Conservation (phyloP, 2,888 invertebrate species). For the Andrena trimmerana region DNA sequence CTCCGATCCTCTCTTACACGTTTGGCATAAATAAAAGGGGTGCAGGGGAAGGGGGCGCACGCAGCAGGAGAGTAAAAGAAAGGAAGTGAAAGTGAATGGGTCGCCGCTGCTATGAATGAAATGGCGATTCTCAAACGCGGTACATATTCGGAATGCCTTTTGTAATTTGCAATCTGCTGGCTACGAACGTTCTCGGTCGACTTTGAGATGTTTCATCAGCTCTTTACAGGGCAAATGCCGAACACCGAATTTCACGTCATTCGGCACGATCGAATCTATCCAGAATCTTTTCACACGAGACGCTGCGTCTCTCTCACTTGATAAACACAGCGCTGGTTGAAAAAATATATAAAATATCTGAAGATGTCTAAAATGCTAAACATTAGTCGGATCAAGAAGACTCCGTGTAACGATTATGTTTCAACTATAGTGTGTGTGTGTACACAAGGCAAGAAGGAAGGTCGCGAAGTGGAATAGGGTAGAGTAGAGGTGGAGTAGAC, state of each 20-base stretch:
- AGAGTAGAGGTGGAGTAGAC: constrained; percentile 40
- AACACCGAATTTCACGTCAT: too few relatives aligned
- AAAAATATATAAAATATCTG: too few relatives aligned
- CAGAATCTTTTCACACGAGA: too few relatives aligned
- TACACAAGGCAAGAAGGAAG: constrained; percentile 27
- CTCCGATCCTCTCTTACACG: not conserved
- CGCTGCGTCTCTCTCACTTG: too few relatives aligned
- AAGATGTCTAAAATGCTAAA: too few relatives aligned
- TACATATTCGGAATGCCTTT: not conserved
- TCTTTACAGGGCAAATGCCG: too few relatives aligned
- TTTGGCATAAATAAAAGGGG: not conserved
- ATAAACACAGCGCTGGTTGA: too few relatives aligned
- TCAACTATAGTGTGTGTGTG: constrained; percentile 27
- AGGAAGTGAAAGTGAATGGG: constrained; percentile 75
- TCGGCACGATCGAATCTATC: too few relatives aligned
- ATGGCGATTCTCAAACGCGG: constrained; percentile 79
- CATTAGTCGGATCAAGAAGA: constrained; percentile 36
- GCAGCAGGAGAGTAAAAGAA: constrained; percentile 33
- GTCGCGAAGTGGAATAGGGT: constrained; percentile 35
- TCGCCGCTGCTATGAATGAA: constrained; percentile 83
- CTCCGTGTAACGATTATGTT: constrained; percentile 37
- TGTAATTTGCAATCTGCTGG: not conserved
- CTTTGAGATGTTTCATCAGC: too few relatives aligned
- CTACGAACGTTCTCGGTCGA: not conserved
- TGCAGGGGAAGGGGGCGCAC: constrained; percentile 31